These are phyloP conservation scores for Muscicapa comitata DNA, from an alignment of 2,797 vertebrate genomes.

Conservation along the genomic window DNA sequence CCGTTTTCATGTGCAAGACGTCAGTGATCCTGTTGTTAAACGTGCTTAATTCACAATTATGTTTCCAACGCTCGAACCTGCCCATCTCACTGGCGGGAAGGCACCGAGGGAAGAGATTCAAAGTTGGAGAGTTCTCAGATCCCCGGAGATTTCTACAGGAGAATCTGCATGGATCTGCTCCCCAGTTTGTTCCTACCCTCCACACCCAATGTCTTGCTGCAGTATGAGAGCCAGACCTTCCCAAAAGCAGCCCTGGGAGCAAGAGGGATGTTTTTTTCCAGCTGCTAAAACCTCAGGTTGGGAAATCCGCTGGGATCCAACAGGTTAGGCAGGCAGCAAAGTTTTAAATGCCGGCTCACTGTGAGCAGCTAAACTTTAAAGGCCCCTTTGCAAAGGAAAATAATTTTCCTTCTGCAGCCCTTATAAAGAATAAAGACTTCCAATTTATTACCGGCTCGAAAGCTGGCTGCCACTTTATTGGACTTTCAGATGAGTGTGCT, in stretches of 20 bases:
- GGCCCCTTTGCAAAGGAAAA: conserved; percentile 61
- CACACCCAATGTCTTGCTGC: background rate
- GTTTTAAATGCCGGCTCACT: conserved; percentile 39
- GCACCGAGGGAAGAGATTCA: background rate
- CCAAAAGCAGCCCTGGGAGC: background rate
- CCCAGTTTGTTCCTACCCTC: background rate
- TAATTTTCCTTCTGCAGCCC: conserved; percentile 62
- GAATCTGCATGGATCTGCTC: background rate
- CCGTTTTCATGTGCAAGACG: background rate
- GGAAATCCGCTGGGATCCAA: conserved; percentile 23
- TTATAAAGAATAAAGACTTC: conserved; percentile 71
- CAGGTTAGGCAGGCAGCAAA: conserved; percentile 21
- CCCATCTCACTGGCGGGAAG: background rate
- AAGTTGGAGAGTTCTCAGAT: background rate
- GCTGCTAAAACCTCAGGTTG: background rate
- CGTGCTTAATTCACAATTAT: conserved; percentile 7
- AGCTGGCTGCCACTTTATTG: conserved; percentile 70
- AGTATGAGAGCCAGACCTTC: background rate
- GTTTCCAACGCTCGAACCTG: background rate
- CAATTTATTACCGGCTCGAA: conserved; percentile 69
- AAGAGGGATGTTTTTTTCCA: background rate
- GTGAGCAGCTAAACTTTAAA: conserved; percentile 62
- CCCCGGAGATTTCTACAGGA: background rate
- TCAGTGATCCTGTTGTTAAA: conserved; percentile 14
- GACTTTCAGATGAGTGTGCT: conserved; percentile 79